Evolutionary conservation across 2,797 vertebrate species (phyloP).

Genomic region (Enteromius anoplus): DNA sequence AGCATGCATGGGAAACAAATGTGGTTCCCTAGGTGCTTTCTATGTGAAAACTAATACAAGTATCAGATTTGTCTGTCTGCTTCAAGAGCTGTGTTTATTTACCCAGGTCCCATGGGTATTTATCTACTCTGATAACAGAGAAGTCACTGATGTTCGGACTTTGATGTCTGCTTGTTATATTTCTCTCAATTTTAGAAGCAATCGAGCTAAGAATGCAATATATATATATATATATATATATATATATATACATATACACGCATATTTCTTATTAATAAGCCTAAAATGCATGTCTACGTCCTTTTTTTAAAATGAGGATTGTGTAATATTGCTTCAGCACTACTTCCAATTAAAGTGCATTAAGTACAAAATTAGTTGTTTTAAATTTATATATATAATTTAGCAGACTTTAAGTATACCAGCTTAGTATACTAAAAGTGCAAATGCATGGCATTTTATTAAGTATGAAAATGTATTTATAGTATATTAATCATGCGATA

Average conservation of each 20-base stretch:
- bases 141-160: conserved; percentile 44
- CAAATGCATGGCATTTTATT: too few species aligned
- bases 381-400: too few species aligned
- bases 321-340: too few species aligned
- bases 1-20: conserved; percentile 46
- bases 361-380: too few species aligned
- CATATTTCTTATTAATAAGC: too few species aligned
- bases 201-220: conserved; percentile 17
- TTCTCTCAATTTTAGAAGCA: conserved; percentile 35
- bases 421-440: too few species aligned
- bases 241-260: background rate
- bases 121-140: conserved; percentile 40
- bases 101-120: conserved; percentile 43
- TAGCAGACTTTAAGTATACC: too few species aligned
- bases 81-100: conserved; percentile 30
- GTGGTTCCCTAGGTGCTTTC: conserved; percentile 45
- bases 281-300: too few species aligned
- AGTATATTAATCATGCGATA: too few species aligned
- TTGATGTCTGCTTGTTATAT: conserved; percentile 47
- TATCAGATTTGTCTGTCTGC: conserved; percentile 11
- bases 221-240: background rate
- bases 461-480: too few species aligned
- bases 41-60: conserved; percentile 30
- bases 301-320: too few species aligned
- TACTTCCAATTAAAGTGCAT: too few species aligned